Percentiles rank a stretch among this genome's conserved stretches.
phyloP scores from a whole-genome alignment of 53 echinoderm and acorn worm genomes.

The Echinometra lucunter region DNA sequence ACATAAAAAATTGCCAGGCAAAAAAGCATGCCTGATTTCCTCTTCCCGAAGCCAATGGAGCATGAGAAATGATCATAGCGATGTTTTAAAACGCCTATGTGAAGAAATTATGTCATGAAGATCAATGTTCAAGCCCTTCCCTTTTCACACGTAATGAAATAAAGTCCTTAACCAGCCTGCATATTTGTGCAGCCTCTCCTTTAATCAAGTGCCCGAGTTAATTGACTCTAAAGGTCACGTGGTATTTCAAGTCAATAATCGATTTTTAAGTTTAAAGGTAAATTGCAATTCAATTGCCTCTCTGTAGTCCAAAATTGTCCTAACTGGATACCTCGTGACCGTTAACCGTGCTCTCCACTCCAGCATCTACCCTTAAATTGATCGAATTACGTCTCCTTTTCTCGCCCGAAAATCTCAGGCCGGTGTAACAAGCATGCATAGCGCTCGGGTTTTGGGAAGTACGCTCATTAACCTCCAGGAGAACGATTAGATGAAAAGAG shows the following conservation, averaged over 20 bases:
- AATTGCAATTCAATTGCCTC: constrained; percentile 27
- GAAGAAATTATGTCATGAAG: background rate
- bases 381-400: constrained; percentile 37
- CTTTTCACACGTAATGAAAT: constrained; percentile 25
- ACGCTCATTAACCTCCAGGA: background rate
- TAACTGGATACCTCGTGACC: constrained; percentile 13
- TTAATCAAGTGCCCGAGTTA: constrained; percentile 19
- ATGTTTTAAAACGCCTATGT: background rate
- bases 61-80: background rate
- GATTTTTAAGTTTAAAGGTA: constrained; percentile 52
- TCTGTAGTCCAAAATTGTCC: constrained; percentile 17
- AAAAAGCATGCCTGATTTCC: constrained; percentile 20
- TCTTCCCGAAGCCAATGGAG: background rate
- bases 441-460: background rate
- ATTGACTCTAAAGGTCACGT: constrained; percentile 44
- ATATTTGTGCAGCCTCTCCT: background rate
- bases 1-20: background rate
- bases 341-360: background rate
- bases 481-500: background rate
- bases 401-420: constrained; percentile 4
- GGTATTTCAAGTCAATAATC: constrained; percentile 37
- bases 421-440: background rate
- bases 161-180: constrained; percentile 14
- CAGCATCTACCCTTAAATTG: constrained; percentile 20
- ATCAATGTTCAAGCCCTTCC: constrained; percentile 2